Conservation (phyloP, 2,113 vertebrate genomes). For the Phylloscopus trochiloides region DNA sequence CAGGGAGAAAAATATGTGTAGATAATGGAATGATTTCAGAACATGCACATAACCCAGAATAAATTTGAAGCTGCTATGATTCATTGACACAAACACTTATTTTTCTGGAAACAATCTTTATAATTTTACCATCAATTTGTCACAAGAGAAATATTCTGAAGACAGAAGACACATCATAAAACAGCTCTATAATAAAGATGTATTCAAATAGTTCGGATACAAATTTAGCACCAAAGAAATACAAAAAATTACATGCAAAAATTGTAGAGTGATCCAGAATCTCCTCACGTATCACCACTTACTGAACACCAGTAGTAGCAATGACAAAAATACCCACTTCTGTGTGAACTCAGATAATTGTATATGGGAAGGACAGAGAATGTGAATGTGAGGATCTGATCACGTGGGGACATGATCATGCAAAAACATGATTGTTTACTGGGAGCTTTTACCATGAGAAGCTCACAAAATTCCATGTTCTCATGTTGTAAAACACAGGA, state of each 20-base stretch:
- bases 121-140: not conserved
- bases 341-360: not conserved
- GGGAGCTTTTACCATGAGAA: not conserved
- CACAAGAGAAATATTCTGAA: not conserved
- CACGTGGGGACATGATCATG: not conserved
- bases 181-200: not conserved
- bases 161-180: not conserved
- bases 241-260: not conserved
- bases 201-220: not conserved
- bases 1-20: not conserved
- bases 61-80: not conserved
- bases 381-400: not conserved
- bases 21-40: not conserved
- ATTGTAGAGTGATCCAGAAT: not conserved
- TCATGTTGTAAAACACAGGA: not conserved
- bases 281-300: fast-evolving
- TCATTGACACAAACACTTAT: not conserved
- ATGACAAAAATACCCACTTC: not conserved
- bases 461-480: not conserved
- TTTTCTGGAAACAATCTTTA: not conserved
- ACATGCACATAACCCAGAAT: not conserved
- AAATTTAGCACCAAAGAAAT: not conserved
- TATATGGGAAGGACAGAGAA: not conserved
- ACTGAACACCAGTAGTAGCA: not conserved
- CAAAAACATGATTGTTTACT: not conserved